Evolutionary conservation across 2,888 invertebrate genomes (phyloP).

Genomic region (Slavum lentiscoides): DNA sequence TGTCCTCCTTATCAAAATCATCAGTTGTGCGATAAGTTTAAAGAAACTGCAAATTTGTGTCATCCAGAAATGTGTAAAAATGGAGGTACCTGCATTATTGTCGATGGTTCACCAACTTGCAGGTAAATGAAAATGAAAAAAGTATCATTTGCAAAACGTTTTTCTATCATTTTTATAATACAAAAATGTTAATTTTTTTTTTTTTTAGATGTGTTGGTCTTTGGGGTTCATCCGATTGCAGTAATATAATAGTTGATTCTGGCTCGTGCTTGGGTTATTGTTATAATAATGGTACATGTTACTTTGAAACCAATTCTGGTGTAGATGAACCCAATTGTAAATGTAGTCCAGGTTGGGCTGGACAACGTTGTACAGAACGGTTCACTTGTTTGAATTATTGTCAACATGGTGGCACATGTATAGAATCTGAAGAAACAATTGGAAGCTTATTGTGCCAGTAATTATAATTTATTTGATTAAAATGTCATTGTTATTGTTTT

Average conservation of each 20-base stretch:
- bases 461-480: constrained; percentile 55
- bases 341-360: constrained; percentile 56
- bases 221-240: constrained; percentile 50
- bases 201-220: constrained; percentile 43
- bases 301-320: constrained; percentile 39
- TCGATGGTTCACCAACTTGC: constrained; percentile 62
- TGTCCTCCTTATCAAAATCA: constrained; percentile 55
- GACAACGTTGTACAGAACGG: constrained; percentile 63
- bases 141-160: background rate
- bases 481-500: background rate
- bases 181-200: background rate
- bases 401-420: constrained; percentile 64
- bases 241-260: constrained; percentile 40
- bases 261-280: constrained; percentile 48
- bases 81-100: constrained; percentile 63
- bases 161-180: background rate
- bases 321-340: constrained; percentile 51
- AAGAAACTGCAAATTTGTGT: constrained; percentile 47
- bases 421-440: constrained; percentile 58
- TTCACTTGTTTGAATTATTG: constrained; percentile 63
- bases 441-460: constrained; percentile 60
- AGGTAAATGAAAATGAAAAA: constrained; percentile 57
- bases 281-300: constrained; percentile 54
- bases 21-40: constrained; percentile 26
- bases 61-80: constrained; percentile 62